Base-by-base conservation (phyloP, 2,113 vertebrate genomes). In the Mormyrus iriodes region DNA sequence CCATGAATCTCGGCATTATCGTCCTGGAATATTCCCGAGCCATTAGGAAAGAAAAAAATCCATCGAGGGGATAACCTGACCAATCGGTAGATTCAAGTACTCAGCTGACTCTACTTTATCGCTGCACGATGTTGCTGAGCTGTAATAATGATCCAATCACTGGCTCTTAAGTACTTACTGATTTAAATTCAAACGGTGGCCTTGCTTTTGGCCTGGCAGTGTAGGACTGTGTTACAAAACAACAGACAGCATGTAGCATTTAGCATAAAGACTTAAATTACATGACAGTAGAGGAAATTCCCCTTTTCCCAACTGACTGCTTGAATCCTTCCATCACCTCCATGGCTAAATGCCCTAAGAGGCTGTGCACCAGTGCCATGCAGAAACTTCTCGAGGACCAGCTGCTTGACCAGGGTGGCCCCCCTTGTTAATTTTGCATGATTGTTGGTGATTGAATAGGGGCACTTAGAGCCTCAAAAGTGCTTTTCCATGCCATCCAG, bases 401-500 rank as follows among this genome's bases (percentile, higher is more conserved):
- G 10, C 61, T 69, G 10, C 10, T 10, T 31, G 13, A 31, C 10
- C 27, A 10, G n/a, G 58, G 21, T 10, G 24, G 9, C 3, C n/a
- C 9, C n/a, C 61, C 61, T 31, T 3, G 27, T 69, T 69, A 4
- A 27, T 69, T 69, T 13, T 4, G 27, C 27, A 31, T 4, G n/a
- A 13, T 31, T 10, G 12, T 27, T 12, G n/a, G n/a, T 69, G 61
- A 69, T 69, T 69, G 27, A 69, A 69, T 31, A 69, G 61, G 27
- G n/a, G 27, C 61, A 69, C 27, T 31, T 31, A 31, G 61, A 69
- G 13, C 61, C n/a, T 69, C 10, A 69, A 0, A 69, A 69, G 61
- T 31, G 61, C 90, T 88, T 85, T 91, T 61, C 86, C 61, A 27
- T 15, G 48, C 53, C 12, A 84, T 39, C 1, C 90, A 55, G 93